phyloP scores from a whole-genome alignment of 2,113 vertebrate genomes.

The Clarias gariepinus region DNA sequence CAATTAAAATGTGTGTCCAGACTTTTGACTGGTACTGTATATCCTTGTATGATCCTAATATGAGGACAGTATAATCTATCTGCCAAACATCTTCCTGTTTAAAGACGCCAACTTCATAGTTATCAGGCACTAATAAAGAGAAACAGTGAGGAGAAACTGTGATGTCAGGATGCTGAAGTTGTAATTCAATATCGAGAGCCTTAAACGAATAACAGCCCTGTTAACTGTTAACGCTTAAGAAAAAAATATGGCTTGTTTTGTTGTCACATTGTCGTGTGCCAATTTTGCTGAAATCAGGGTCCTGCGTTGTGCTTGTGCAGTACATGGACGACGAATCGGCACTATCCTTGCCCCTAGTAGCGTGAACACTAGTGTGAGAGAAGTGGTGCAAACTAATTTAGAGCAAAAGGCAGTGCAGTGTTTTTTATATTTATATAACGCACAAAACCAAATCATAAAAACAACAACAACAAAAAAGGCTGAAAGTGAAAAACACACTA shows the following conservation, averaged over 20 bases:
- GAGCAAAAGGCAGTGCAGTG: neutral
- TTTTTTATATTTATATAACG: neutral
- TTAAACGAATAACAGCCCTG: neutral
- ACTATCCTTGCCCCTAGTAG: neutral
- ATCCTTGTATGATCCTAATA: no score
- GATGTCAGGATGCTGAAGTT: no score
- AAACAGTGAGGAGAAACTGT: no score
- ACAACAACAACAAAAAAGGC: neutral
- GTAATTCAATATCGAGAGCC: neutral
- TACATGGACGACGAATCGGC: neutral
- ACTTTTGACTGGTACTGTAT: no score
- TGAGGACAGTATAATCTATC: no score
- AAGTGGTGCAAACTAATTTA: neutral
- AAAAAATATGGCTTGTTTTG: neutral
- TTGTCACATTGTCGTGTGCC: neutral
- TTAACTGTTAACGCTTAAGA: neutral
- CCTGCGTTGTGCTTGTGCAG: neutral
- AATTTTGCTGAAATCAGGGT: neutral
- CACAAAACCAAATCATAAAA: neutral
- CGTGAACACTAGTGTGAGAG: neutral
- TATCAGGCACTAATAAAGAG: no score
- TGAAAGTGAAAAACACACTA: neutral
- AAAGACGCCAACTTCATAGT: no score
- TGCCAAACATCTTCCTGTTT: no score
- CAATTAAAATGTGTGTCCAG: no score